Conservation (phyloP, 2,113 vertebrate species). For the Alethe castanea region DNA sequence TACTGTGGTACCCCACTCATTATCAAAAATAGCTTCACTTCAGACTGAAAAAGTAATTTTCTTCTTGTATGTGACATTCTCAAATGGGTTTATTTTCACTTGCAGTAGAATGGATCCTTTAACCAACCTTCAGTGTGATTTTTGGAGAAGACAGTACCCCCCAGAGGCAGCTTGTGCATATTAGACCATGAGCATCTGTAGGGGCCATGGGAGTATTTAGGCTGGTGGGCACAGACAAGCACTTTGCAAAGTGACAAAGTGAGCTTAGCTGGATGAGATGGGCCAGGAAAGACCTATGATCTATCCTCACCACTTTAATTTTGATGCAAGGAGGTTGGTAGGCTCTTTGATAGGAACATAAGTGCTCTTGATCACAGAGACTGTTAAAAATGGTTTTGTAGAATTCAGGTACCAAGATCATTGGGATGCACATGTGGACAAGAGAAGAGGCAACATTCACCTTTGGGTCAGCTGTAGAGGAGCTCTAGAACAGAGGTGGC, state of each 20-base stretch:
- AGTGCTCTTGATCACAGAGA: neutral
- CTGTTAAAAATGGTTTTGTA: neutral
- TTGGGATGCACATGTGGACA: neutral
- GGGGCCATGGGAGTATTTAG: neutral
- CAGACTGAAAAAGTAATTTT: neutral
- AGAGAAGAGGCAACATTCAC: neutral
- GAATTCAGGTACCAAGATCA: neutral
- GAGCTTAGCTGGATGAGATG: neutral
- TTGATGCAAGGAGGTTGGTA: neutral
- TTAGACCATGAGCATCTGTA: neutral
- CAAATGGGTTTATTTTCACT: neutral
- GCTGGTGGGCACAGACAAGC: neutral
- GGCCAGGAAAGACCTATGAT: neutral
- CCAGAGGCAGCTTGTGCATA: fast-evolving
- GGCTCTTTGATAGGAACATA: neutral
- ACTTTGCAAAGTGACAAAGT: neutral
- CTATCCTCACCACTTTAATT: neutral
- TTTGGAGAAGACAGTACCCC: neutral
- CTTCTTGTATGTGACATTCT: neutral
- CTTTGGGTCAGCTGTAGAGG: neutral
- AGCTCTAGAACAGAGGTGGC: neutral
- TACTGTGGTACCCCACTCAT: neutral
- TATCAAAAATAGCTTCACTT: conserved; percentile 24
- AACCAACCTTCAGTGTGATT: neutral
- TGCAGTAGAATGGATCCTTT: neutral